These are phyloP conservation scores for Metopia argyrocephala DNA, from an alignment of 2,888 invertebrate genomes.

Conservation along the genomic window DNA sequence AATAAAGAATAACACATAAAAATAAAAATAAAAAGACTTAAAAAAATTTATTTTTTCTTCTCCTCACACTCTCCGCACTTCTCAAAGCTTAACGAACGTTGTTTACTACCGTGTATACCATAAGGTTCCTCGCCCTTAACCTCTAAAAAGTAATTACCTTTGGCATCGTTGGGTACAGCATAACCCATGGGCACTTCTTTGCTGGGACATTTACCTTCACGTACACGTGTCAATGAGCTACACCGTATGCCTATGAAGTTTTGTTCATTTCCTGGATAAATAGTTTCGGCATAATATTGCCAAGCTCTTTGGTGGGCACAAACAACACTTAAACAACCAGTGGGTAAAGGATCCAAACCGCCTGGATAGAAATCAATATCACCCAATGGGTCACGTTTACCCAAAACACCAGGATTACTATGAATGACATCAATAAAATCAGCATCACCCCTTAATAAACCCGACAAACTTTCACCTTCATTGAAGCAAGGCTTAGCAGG, in stretches of 20 bases:
- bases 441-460: constrained; percentile 76
- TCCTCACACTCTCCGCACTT: constrained; percentile 38
- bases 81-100: constrained; percentile 16
- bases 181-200: constrained; percentile 73
- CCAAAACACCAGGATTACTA: constrained; percentile 76
- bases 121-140: constrained; percentile 70
- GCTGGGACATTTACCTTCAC: constrained; percentile 70
- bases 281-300: constrained; percentile 74
- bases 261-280: constrained; percentile 76
- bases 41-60: constrained; percentile 2
- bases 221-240: constrained; percentile 71
- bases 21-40: not conserved
- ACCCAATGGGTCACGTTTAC: constrained; percentile 75
- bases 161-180: constrained; percentile 68
- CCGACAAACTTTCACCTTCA: constrained; percentile 74
- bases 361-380: constrained; percentile 78
- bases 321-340: constrained; percentile 71
- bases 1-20: not conserved
- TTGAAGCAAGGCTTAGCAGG: constrained; percentile 78
- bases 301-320: constrained; percentile 76
- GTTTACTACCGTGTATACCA: constrained; percentile 67
- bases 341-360: constrained; percentile 72
- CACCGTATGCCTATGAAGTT: constrained; percentile 75
- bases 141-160: constrained; percentile 76
- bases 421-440: constrained; percentile 77